Evolutionary conservation across 2,113 vertebrate genomes (phyloP).

Genomic region (Neodontobutis hainanensis): DNA sequence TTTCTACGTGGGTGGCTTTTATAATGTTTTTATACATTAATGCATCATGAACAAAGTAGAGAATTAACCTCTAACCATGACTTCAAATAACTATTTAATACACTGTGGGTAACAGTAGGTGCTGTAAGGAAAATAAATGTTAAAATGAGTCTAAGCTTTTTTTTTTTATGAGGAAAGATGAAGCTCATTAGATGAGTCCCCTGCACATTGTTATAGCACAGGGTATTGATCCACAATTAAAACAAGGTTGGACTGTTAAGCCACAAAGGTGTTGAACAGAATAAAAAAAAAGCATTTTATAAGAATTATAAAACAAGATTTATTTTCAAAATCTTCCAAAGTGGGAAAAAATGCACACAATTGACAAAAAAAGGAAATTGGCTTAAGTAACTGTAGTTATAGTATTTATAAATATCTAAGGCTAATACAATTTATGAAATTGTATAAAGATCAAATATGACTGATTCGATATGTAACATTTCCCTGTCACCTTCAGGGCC

Average conservation of each 20-base stretch:
- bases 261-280: too few species aligned
- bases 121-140: neutral
- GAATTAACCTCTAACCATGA: neutral
- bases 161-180: neutral
- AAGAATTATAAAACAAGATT: too few species aligned
- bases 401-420: too few species aligned
- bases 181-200: neutral
- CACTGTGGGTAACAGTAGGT: neutral
- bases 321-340: too few species aligned
- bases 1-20: constrained; percentile 1
- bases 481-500: too few species aligned
- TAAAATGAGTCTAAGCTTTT: neutral
- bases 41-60: constrained; percentile 2
- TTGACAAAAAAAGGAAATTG: too few species aligned
- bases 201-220: neutral
- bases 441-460: too few species aligned
- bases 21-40: constrained; percentile 1
- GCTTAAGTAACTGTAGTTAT: too few species aligned
- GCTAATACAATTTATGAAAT: too few species aligned
- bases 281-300: too few species aligned
- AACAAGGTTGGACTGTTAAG: neutral
- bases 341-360: too few species aligned
- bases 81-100: constrained; percentile 1
- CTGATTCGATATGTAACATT: too few species aligned
- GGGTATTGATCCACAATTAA: neutral